These are phyloP conservation scores for Bostrychus sinensis DNA, from an alignment of 2,113 vertebrate genomes.

Conservation along the genomic window DNA sequence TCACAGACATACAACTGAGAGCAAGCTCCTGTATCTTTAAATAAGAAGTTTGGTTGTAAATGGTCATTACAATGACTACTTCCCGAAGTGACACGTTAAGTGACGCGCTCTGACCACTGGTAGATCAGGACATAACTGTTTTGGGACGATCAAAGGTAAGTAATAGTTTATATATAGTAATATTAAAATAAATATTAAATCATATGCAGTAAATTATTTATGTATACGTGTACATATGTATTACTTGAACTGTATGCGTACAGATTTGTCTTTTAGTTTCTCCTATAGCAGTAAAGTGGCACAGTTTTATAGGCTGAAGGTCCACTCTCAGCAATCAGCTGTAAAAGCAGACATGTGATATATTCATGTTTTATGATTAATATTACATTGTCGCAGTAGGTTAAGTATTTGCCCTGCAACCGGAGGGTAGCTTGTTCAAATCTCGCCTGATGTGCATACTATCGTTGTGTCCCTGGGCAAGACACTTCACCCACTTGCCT, in stretches of 20 bases:
- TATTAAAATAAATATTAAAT: no score
- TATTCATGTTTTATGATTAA: neutral
- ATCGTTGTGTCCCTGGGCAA: no score
- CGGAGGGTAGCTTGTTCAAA: no score
- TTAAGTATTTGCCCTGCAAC: no score
- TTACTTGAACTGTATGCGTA: neutral
- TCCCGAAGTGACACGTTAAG: constrained; percentile 45
- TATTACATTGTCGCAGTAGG: no score
- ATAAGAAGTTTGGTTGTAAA: constrained; percentile 57
- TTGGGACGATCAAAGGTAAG: constrained; percentile 46
- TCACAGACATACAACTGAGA: neutral
- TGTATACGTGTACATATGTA: no score
- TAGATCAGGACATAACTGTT: neutral
- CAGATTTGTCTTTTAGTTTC: neutral
- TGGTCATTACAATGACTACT: constrained; percentile 19
- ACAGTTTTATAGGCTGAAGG: constrained; percentile 57
- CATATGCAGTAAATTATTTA: no score
- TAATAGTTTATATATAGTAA: no score
- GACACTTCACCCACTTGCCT: no score
- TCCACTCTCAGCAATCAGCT: constrained; percentile 21
- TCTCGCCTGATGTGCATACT: no score
- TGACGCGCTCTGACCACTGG: constrained; percentile 21
- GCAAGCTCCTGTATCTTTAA: constrained; percentile 59
- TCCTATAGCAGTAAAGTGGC: neutral
- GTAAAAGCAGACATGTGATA: constrained; percentile 3